These are phyloP conservation scores for Galleria mellonella DNA, from an alignment of 1,140 invertebrate species.

Conservation along the genomic window DNA sequence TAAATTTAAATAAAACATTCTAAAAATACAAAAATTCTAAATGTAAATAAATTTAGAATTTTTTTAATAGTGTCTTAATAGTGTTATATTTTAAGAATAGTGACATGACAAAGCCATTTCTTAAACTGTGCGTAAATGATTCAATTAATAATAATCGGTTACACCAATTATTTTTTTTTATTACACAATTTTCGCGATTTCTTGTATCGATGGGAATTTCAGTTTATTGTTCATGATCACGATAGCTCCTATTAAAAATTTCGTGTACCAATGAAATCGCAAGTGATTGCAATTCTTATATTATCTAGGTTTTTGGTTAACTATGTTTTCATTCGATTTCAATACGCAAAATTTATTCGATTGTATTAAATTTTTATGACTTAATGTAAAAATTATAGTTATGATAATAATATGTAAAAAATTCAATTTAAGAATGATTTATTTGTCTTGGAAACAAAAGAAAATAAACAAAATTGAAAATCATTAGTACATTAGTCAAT, in stretches of 20 bases:
- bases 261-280: conserved; percentile 45
- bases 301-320: conserved; percentile 1
- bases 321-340: background rate
- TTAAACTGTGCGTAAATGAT: conserved; percentile 47
- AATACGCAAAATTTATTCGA: background rate
- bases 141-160: conserved; percentile 51
- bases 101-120: conserved; percentile 15
- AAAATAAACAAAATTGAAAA: too few species aligned
- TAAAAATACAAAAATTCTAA: too few species aligned
- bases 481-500: too few species aligned
- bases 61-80: too few species aligned
- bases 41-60: too few species aligned
- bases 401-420: too few species aligned
- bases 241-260: conserved; percentile 40
- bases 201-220: conserved; percentile 47
- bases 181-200: conserved; percentile 64
- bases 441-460: too few species aligned
- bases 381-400: too few species aligned
- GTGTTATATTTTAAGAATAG: too few species aligned
- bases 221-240: conserved; percentile 61
- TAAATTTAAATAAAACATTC: too few species aligned
- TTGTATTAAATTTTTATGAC: too few species aligned
- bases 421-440: too few species aligned
- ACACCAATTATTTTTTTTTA: conserved; percentile 46
- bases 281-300: conserved; percentile 7